Conservation (phyloP, 2,888 invertebrate genomes). For the Ophioninae sp. region DNA sequence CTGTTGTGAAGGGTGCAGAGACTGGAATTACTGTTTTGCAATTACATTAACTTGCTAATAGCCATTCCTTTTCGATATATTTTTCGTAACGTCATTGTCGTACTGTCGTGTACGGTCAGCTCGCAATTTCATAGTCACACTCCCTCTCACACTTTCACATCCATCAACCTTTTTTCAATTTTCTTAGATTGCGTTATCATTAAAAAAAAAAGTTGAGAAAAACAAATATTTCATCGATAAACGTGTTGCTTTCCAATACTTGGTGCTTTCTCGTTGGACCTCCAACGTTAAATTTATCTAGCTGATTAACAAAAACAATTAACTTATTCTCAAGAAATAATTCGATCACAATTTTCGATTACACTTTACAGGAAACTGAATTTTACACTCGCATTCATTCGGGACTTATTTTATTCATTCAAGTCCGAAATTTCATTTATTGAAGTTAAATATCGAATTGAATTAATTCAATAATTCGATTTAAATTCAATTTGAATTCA, state of each 20-base stretch:
- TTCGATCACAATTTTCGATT: not conserved
- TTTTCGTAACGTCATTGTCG: slow-evolving; percentile 23
- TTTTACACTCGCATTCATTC: not conserved
- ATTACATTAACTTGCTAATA: slow-evolving; percentile 18
- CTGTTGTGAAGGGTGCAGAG: slow-evolving; percentile 55
- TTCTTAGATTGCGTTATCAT: not conserved
- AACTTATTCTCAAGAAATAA: not conserved
- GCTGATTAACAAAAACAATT: slow-evolving; percentile 16
- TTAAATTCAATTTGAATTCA: too few relatives aligned
- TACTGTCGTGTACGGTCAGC: slow-evolving; percentile 23
- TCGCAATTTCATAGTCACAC: slow-evolving; percentile 26
- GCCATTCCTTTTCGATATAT: slow-evolving; percentile 11
- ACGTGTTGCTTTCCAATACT: not conserved
- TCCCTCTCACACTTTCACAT: slow-evolving; percentile 11
- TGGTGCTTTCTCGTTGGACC: not conserved
- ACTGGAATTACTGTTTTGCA: slow-evolving; percentile 23
- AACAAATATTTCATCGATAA: slow-evolving; percentile 5
- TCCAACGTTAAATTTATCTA: not conserved
- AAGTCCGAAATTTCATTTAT: too few relatives aligned
- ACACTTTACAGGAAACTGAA: not conserved
- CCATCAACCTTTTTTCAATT: slow-evolving; percentile 12
- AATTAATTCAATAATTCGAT: too few relatives aligned
- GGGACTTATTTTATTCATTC: not conserved
- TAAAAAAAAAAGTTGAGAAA: slow-evolving; percentile 5
- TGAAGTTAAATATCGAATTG: too few relatives aligned